Base-by-base conservation (phyloP, 1,140 invertebrate genomes). In the Drosophila simulans region DNA sequence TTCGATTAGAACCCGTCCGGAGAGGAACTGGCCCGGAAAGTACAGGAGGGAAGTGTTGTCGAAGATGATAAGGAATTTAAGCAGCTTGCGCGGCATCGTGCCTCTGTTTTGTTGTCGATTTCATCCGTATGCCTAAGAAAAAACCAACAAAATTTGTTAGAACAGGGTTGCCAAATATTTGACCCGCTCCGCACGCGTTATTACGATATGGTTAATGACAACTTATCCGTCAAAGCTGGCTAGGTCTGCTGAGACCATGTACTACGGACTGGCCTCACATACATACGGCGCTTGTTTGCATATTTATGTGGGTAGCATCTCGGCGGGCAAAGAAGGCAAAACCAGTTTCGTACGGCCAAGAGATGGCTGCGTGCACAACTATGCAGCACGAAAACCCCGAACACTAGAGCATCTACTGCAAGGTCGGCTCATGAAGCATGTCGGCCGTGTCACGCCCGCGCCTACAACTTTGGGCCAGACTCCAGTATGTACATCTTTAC, bases 31-130 rank as follows among this genome's bases (percentile, higher is more conserved):
- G 31, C 97, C 96, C 45, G 97, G 97, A 90, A 98, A 98, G 92
- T 98, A 98, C 39, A 98, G 93, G 34, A 98, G 93, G 78, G 97
- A 98, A 35, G 97, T 97, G 92, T 98, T 98, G 92, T 98, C 97
- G 93, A 98, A 97, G 42, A 98, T 94, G 83, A 98, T 98, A 22
- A 98, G 93, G 93, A 98, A 98, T 93, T 98, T 98, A 76, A 97
- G 94, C 71, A 98, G 93, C 93, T 98, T 98, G 81, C 96, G 94
- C 57, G 97, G 95, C 96, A 97, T 97, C 63, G 76, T 91, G 20
- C 15, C 40, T 31, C 22, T 15, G 35, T 40, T 46, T 22, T 25
- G n/a, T 22, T 42, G 11, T 35, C 25, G 45, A 45, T 43, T 7
- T 70, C 66, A 70, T 70, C 22, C 42, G 31, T n/a, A 22, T n/a